Conservation (phyloP, 2,888 invertebrate genomes). For the Bedellia somnulentella region DNA sequence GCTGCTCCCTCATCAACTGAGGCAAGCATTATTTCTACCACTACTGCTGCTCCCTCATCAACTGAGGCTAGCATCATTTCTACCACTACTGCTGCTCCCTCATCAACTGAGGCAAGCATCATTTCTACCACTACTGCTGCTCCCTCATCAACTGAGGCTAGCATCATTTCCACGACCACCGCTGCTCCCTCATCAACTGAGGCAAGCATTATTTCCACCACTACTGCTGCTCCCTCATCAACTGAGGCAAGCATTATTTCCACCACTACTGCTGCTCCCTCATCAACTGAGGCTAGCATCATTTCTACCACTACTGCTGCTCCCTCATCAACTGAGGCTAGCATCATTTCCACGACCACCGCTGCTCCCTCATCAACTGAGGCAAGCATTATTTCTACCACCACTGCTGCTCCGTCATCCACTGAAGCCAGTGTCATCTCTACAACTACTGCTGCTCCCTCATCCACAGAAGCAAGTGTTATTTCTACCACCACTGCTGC, state of each 20-base stretch:
- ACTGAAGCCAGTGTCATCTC: not conserved
- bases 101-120: not conserved
- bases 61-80: not conserved
- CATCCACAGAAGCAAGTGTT: not conserved
- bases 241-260: too few relatives aligned
- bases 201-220: not conserved
- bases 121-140: not conserved
- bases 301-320: conserved; percentile 9
- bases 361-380: too few relatives aligned
- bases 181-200: not conserved
- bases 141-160: not conserved
- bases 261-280: not conserved
- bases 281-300: not conserved
- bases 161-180: not conserved
- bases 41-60: not conserved
- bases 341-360: too few relatives aligned
- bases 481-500: not conserved
- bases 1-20: not conserved
- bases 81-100: not conserved
- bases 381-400: too few relatives aligned
- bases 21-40: too few relatives aligned
- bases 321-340: too few relatives aligned
- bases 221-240: too few relatives aligned
- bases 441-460: not conserved
- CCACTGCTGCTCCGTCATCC: too few relatives aligned